Conservation (phyloP, 2,113 vertebrate species). For the Oryzias melastigma region DNA sequence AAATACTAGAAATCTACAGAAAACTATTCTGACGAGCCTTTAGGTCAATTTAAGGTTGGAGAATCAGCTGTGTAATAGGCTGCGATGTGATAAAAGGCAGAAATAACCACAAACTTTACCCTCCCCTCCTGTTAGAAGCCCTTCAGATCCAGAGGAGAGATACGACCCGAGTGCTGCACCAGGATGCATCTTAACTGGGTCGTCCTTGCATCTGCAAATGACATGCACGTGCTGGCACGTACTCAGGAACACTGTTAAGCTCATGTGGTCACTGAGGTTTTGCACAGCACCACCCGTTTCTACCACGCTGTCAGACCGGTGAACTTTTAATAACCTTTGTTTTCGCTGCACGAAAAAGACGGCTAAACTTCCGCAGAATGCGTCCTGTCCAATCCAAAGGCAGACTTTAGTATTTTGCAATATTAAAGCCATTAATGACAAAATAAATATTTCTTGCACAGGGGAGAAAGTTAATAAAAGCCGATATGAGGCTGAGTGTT, state of each 20-base stretch:
- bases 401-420: slow-evolving; percentile 10
- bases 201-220: slow-evolving; percentile 18
- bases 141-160: slow-evolving; percentile 22
- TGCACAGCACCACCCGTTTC: slow-evolving; percentile 27
- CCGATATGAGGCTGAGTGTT: background rate
- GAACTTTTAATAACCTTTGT: slow-evolving; percentile 48
- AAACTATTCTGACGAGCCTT: background rate
- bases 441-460: slow-evolving; percentile 9
- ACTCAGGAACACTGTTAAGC: background rate
- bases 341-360: background rate
- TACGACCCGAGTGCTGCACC: slow-evolving; percentile 14
- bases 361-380: slow-evolving; percentile 15
- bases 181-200: slow-evolving; percentile 31
- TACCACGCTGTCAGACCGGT: slow-evolving; percentile 29
- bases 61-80: background rate
- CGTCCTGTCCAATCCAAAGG: background rate
- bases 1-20: too few relatives aligned
- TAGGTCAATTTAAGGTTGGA: slow-evolving; percentile 22
- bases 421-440: background rate
- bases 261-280: slow-evolving; percentile 8
- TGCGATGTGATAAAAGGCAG: background rate
- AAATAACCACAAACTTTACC: slow-evolving; percentile 25
- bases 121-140: slow-evolving; percentile 6
- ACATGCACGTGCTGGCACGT: slow-evolving; percentile 17
- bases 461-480: background rate